Conservation (phyloP, 2,113 vertebrate genomes). For the Alosa alosa region DNA sequence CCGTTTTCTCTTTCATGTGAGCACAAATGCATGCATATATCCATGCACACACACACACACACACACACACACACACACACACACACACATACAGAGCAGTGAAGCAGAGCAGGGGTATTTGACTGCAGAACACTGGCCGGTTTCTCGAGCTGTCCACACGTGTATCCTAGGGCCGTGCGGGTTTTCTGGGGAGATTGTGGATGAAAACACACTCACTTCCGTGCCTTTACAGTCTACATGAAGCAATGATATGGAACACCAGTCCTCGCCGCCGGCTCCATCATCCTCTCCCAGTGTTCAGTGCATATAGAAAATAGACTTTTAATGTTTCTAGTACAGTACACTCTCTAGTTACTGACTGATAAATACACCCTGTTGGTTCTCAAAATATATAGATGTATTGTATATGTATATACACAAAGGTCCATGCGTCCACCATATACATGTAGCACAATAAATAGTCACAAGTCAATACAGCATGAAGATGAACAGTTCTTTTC, state of each 20-base stretch:
- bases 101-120: conserved; percentile 29
- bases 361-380: conserved; percentile 81
- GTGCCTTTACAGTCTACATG: conserved; percentile 43
- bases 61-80: conserved; percentile 23
- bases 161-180: neutral
- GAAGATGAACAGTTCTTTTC: conserved; percentile 60
- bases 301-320: conserved; percentile 39
- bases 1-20: neutral
- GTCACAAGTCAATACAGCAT: conserved; percentile 69
- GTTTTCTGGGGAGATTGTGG: conserved; percentile 43
- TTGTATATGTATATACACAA: conserved; percentile 66
- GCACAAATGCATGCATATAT: neutral
- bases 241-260: neutral
- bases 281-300: neutral
- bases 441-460: conserved; percentile 82
- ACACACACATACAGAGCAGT: conserved; percentile 36
- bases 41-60: conserved; percentile 4
- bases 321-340: conserved; percentile 76
- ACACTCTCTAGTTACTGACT: conserved; percentile 75
- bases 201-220: conserved; percentile 44
- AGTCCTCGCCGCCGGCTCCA: conserved; percentile 1
- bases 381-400: conserved; percentile 55
- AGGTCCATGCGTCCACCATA: conserved; percentile 80
- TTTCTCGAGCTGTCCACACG: neutral
- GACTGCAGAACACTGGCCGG: conserved; percentile 23